phyloP scores from a whole-genome alignment of 2,797 vertebrate species.

The Phataginus tricuspis region DNA sequence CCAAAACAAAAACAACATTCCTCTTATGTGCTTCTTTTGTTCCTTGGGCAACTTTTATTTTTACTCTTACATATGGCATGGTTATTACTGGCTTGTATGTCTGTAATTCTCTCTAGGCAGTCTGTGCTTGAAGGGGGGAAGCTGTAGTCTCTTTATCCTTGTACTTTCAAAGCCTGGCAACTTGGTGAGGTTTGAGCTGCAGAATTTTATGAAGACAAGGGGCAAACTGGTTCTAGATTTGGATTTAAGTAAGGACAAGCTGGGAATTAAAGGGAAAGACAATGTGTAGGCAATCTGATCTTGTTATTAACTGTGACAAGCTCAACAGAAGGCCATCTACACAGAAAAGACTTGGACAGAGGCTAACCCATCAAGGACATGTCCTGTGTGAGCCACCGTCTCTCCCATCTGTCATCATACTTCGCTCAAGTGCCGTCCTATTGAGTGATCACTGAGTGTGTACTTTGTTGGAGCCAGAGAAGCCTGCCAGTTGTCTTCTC shows the following conservation, averaged over 20 bases:
- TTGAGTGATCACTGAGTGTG: neutral
- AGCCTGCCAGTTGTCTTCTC: neutral
- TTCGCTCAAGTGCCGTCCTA: neutral
- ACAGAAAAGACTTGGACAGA: neutral
- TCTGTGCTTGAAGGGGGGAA: neutral
- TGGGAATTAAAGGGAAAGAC: neutral
- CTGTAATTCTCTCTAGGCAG: neutral
- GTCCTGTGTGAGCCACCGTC: neutral
- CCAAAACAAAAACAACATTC: neutral
- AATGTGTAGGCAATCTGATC: neutral
- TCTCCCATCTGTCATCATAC: neutral
- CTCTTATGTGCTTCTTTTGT: neutral
- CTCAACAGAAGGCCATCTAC: neutral
- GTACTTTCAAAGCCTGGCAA: neutral
- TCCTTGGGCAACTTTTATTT: neutral
- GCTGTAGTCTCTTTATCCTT: neutral
- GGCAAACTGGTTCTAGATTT: conserved; percentile 5
- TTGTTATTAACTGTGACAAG: neutral
- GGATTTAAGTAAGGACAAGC: conserved; percentile 8
- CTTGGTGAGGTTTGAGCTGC: neutral
- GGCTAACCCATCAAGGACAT: neutral
- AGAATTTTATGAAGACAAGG: neutral
- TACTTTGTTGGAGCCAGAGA: neutral
- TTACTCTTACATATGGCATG: neutral
- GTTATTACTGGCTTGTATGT: neutral